phyloP scores from a whole-genome alignment of 2,888 invertebrate species.

The Chrysolina americana region DNA sequence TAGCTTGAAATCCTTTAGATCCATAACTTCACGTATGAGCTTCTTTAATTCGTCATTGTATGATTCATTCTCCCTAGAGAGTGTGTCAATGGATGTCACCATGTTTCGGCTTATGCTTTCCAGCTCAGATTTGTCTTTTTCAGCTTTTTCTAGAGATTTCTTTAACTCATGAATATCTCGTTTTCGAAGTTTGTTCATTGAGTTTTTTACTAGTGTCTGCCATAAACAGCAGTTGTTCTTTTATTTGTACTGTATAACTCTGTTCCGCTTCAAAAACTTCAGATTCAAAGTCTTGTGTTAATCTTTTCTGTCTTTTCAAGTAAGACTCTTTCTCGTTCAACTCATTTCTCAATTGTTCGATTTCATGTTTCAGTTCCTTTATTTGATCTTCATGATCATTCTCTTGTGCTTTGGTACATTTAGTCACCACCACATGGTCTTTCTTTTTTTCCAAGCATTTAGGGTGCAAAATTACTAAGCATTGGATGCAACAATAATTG shows the following conservation, averaged over 20 bases:
- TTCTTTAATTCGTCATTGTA: not conserved
- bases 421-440: not conserved
- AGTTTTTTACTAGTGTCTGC: not conserved
- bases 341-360: not conserved
- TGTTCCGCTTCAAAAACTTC: not conserved
- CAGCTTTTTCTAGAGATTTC: not conserved
- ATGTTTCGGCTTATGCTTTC: not conserved
- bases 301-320: not conserved
- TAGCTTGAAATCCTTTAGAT: not conserved
- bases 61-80: not conserved
- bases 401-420: not conserved
- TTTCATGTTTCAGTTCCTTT: not conserved
- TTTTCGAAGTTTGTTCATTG: not conserved
- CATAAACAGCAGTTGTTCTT: not conserved
- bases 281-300: not conserved
- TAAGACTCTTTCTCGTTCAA: not conserved
- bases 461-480: not conserved
- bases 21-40: not conserved
- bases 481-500: no score
- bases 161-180: not conserved
- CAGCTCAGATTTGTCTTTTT: not conserved
- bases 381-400: not conserved
- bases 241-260: not conserved
- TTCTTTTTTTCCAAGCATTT: not conserved
- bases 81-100: not conserved